These are phyloP conservation scores for Drosophila diplacantha DNA, from an alignment of 2,888 invertebrate species.

Conservation along the genomic window DNA sequence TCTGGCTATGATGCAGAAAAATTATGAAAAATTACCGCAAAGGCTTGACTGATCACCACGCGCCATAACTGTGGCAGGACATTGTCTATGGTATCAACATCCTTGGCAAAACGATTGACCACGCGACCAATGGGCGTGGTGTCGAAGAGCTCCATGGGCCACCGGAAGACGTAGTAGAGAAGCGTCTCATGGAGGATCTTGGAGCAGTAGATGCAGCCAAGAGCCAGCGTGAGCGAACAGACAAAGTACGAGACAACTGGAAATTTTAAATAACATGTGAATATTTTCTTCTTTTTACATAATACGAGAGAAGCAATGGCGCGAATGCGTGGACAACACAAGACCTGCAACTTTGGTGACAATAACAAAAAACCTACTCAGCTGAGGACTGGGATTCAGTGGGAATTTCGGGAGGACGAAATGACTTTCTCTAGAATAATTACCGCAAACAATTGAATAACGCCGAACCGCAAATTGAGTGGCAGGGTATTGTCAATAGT, in stretches of 20 bases:
- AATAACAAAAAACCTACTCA: constrained; percentile 16
- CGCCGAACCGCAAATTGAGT: constrained; percentile 73
- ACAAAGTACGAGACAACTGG: constrained; percentile 74
- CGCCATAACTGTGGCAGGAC: constrained; percentile 78
- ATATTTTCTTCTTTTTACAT: background rate
- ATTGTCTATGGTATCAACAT: constrained; percentile 81
- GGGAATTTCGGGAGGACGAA: background rate
- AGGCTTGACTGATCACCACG: constrained; percentile 74
- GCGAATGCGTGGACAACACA: background rate
- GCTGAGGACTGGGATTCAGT: background rate
- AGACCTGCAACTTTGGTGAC: constrained; percentile 1
- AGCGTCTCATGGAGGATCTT: constrained; percentile 80
- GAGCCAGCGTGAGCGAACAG: constrained; percentile 75
- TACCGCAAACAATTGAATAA: constrained; percentile 78
- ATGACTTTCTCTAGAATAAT: constrained; percentile 5
- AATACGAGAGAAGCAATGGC: background rate
- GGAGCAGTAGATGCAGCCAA: constrained; percentile 80
- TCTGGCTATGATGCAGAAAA: constrained; percentile 39
- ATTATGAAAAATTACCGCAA: constrained; percentile 77
- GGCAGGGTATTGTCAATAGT: constrained; percentile 80
- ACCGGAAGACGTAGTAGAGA: constrained; percentile 81
- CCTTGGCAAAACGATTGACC: constrained; percentile 82
- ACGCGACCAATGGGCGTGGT: constrained; percentile 87
- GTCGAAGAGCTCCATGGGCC: constrained; percentile 87
- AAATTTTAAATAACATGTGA: constrained; percentile 32